Evolutionary conservation across 2,797 vertebrate species (phyloP), one percentile per base, ranked within the genome.

Genomic region (Coregonus suidteri): DNA sequence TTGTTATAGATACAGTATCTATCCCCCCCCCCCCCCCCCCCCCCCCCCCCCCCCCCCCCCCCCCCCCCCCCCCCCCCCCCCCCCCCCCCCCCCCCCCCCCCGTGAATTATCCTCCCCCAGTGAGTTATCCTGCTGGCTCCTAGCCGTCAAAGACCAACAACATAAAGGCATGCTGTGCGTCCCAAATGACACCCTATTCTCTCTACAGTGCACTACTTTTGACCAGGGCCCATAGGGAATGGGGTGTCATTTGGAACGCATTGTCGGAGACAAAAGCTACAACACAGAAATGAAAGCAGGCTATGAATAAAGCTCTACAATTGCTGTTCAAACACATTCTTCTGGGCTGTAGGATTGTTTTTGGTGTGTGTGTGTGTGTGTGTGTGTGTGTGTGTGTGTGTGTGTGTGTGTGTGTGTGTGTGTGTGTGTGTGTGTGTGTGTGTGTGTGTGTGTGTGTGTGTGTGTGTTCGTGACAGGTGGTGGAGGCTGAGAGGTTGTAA

Each of bases 281-380:
- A 25, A 2, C 1, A 6, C 20, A 20, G 72, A 86, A 85, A 89
- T 83, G 75, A 82, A 81, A 84, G 86, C 73, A 35, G 79, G 71
- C 82, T 84, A 81, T 82, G 84, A 86, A 88, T 82, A 82, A 82
- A 78, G 25, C 73, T 80, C 81, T 85, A 81, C 82, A 82, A 84
- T 90, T 91, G 89, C 90, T 91, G 88, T 77, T 86, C 87, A 85
- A 88, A 89, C 77, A 78, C 81, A 85, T 84, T 78, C 75, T 86
- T 79, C 35, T 67, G 78, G 79, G 80, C 78, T 51, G 79, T 74
- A 34, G 31, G 31, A 34, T 34, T 5, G 37, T 18, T 53, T 18
- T 4, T 30, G 51, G 59, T 30, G 56, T 67, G 54, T 35, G 31
- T 9, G 30, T 20, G 72, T 64, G 52, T 68, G 35, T 2, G 67